Percentiles rank a stretch among this genome's conserved stretches.
phyloP scores from a whole-genome alignment of 2,888 invertebrate genomes.

The Leucania comma region DNA sequence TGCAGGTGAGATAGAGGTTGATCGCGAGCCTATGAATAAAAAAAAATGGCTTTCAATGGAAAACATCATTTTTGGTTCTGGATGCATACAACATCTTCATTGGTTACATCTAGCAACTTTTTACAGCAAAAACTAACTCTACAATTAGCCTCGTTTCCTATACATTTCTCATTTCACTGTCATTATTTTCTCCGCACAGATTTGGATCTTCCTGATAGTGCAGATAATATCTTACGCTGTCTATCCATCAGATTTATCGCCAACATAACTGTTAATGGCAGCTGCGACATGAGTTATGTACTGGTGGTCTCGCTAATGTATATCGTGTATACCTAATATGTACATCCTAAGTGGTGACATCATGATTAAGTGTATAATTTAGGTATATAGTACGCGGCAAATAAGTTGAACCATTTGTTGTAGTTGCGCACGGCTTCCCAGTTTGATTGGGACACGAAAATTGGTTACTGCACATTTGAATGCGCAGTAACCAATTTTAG shows the following conservation, averaged over 20 bases:
- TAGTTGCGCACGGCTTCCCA: too few relatives aligned
- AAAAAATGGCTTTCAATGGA: too few relatives aligned
- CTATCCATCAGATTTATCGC: conserved; percentile 67
- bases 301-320: conserved; percentile 49
- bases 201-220: conserved; percentile 59
- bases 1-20: too few relatives aligned
- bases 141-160: conserved; percentile 23
- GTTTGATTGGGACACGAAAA: too few relatives aligned
- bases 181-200: conserved; percentile 52
- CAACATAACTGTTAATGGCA: conserved; percentile 69
- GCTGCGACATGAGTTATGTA: conserved; percentile 67
- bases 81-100: not conserved
- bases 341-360: conserved; percentile 30
- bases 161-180: conserved; percentile 41
- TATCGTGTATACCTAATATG: conserved; percentile 23
- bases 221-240: conserved; percentile 64
- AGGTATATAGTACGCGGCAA: too few relatives aligned
- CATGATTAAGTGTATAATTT: conserved; percentile 27
- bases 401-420: too few relatives aligned
- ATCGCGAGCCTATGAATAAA: too few relatives aligned
- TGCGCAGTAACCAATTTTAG: too few relatives aligned
- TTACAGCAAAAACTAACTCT: not conserved
- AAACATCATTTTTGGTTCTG: too few relatives aligned
- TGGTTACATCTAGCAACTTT: not conserved
- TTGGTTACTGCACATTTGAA: too few relatives aligned